These are phyloP conservation scores for Exocentrus adspersus DNA, from an alignment of 2,888 invertebrate genomes.

Conservation along the genomic window DNA sequence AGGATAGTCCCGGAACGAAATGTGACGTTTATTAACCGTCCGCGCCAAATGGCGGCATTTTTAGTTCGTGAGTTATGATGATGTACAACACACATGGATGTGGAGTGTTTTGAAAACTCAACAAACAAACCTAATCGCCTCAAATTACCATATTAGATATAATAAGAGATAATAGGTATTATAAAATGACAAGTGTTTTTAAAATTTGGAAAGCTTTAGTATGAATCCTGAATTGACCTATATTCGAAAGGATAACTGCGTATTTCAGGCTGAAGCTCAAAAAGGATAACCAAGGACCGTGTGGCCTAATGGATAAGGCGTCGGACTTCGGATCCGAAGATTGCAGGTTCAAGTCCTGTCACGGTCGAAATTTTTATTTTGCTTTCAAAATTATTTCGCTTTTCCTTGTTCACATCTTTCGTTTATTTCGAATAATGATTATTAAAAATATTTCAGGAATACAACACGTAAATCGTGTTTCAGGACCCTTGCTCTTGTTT, in stretches of 20 bases:
- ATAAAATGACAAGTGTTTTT: too few relatives aligned
- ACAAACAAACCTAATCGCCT: too few relatives aligned
- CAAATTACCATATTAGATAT: too few relatives aligned
- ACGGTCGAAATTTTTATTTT: constrained; percentile 62
- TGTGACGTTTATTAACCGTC: constrained; percentile 11
- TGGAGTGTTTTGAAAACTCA: too few relatives aligned
- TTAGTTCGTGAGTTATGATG: constrained; percentile 2
- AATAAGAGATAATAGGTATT: too few relatives aligned
- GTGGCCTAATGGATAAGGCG: constrained; percentile 78
- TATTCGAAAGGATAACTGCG: neutral
- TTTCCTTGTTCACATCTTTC: too few relatives aligned
- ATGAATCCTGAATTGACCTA: neutral
- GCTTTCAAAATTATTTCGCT: too few relatives aligned
- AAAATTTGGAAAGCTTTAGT: too few relatives aligned
- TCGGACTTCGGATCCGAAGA: constrained; percentile 73
- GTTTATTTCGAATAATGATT: too few relatives aligned
- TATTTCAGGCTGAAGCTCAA: neutral
- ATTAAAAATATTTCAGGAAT: too few relatives aligned
- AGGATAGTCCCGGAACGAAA: constrained; percentile 18
- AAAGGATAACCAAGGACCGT: constrained; percentile 62
- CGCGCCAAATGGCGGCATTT: constrained; percentile 12
- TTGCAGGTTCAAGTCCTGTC: constrained; percentile 71
- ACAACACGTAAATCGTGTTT: too few relatives aligned
- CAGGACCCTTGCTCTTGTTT: too few relatives aligned
- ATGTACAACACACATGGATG: neutral